These are phyloP conservation scores for Rhynchonycteris naso DNA, from an alignment of 2,797 vertebrate genomes.

Conservation along the genomic window DNA sequence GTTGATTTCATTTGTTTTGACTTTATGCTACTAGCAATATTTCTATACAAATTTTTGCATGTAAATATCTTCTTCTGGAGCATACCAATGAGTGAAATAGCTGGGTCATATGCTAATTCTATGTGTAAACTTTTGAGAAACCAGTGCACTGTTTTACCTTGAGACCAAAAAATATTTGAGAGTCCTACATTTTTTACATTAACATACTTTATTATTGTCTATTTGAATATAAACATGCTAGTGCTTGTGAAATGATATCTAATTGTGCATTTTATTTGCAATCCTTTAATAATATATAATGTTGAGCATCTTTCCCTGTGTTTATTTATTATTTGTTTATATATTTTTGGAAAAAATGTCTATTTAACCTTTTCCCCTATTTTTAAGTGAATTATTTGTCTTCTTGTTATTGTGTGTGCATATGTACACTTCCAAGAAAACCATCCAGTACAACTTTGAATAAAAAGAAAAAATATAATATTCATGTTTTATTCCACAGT, in stretches of 20 bases:
- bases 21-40: background rate
- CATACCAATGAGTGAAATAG: background rate
- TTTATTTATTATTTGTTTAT: background rate
- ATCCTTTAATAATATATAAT: background rate
- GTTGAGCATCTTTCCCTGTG: background rate
- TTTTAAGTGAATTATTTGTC: background rate
- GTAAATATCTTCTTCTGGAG: background rate
- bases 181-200: background rate
- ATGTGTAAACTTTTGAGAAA: background rate
- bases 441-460: background rate
- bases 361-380: background rate
- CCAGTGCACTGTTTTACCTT: background rate
- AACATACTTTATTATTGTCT: background rate
- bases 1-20: background rate
- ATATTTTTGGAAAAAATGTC: background rate
- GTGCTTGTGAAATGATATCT: background rate
- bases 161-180: background rate
- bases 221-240: background rate
- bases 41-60: background rate
- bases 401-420: background rate
- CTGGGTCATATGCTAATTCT: background rate
- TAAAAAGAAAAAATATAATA: conserved; percentile 26
- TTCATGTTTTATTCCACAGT: background rate
- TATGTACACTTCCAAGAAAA: background rate
- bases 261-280: background rate